Conservation (phyloP, 2,797 vertebrate genomes). For the Cercopithecus mitis region DNA sequence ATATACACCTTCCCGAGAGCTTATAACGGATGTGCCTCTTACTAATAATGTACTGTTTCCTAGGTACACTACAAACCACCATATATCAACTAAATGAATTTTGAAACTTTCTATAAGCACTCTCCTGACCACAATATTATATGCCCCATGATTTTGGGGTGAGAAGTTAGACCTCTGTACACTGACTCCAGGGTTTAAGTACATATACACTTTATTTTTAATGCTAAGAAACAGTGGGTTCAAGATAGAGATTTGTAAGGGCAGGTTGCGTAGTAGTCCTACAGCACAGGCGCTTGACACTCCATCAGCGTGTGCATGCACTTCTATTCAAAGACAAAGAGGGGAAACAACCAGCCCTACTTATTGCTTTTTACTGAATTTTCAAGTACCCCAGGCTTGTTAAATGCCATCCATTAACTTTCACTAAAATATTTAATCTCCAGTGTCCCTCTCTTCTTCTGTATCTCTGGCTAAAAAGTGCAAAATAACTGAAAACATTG, state of each 20-base stretch:
- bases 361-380: constrained; percentile 12
- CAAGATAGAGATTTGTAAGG: not conserved
- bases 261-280: not conserved
- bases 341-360: not conserved
- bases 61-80: not conserved
- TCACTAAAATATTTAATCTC: not conserved
- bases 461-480: not conserved
- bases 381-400: constrained; percentile 1
- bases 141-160: not conserved
- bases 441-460: not conserved
- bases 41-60: not conserved
- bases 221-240: not conserved
- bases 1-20: not conserved
- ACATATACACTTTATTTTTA: not conserved
- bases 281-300: not conserved
- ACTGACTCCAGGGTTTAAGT: not conserved
- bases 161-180: not conserved
- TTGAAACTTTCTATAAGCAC: not conserved
- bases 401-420: not conserved
- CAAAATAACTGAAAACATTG: not conserved
- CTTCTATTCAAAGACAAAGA: constrained; percentile 69
- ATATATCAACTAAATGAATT: not conserved
- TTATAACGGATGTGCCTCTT: not conserved
- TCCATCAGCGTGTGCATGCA: not conserved
- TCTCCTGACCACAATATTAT: not conserved